A percentile compares a stretch with the other conserved stretches of the same genome.
These are phyloP conservation scores for Mugil cephalus DNA, from an alignment of 2,113 vertebrate genomes.

Conservation along the genomic window DNA sequence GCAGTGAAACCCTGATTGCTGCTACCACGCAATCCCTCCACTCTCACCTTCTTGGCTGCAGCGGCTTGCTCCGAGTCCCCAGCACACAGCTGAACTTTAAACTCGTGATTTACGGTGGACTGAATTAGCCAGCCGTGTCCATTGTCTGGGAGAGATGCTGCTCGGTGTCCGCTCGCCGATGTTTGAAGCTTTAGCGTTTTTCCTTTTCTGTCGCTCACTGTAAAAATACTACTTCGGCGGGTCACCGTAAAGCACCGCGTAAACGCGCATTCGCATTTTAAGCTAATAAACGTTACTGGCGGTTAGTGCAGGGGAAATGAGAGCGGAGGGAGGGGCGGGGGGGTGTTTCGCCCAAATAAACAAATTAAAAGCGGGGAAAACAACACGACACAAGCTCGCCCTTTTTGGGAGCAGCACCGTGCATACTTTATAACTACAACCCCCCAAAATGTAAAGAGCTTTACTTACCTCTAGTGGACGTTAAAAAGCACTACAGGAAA, in stretches of 20 bases:
- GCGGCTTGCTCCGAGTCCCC: not conserved
- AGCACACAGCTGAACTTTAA: not conserved
- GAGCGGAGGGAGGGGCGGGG: rapidly evolving
- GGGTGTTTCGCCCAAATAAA: rapidly evolving
- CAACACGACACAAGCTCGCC: rapidly evolving
- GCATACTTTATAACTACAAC: not conserved
- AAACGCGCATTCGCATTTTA: conserved; percentile 27
- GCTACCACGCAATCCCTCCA: not conserved
- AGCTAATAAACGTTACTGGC: not conserved
- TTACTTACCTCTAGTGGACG: conserved; percentile 55
- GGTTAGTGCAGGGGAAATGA: not conserved
- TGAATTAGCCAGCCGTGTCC: not conserved
- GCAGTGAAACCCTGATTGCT: not conserved
- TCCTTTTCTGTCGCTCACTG: conserved; percentile 48
- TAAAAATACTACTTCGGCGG: conserved; percentile 55
- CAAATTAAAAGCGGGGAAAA: not conserved
- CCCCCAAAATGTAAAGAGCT: not conserved
- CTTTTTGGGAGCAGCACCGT: rapidly evolving
- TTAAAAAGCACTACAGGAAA: not conserved
- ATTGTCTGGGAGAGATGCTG: conserved; percentile 49
- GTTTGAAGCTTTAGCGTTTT: conserved; percentile 44
- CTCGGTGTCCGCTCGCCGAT: conserved; percentile 13
- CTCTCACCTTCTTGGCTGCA: conserved; percentile 56
- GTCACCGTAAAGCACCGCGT: conserved; percentile 40
- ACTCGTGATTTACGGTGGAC: not conserved